These are phyloP conservation scores for Glyphotaelius pellucidus DNA, from an alignment of 2,888 invertebrate species.

Conservation along the genomic window DNA sequence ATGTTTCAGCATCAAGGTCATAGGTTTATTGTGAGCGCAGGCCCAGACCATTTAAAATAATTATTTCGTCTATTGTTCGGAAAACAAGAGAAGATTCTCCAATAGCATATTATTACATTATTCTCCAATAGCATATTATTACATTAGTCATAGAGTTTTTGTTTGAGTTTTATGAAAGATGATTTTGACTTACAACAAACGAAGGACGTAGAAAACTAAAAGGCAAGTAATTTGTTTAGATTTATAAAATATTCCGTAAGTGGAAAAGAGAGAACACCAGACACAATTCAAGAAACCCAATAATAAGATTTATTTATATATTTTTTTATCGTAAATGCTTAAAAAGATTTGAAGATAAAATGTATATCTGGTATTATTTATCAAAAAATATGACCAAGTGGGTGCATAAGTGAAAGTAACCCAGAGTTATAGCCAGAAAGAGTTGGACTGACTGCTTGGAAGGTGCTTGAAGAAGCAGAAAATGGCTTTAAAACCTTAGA, in stretches of 20 bases:
- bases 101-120: too few species aligned
- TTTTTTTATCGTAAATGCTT: too few species aligned
- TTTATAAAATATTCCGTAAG: not conserved
- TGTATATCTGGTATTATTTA: too few species aligned
- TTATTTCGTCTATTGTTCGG: not conserved
- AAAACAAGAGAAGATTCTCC: not conserved
- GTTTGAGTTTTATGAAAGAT: not conserved
- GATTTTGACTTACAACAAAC: not conserved
- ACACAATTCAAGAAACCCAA: not conserved
- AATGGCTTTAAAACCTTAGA: too few species aligned
- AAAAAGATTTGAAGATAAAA: too few species aligned
- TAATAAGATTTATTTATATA: not conserved
- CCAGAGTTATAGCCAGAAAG: too few species aligned
- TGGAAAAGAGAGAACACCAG: not conserved
- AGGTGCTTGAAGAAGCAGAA: too few species aligned
- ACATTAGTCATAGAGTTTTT: not conserved
- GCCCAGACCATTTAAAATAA: not conserved
- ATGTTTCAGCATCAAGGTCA: not conserved
- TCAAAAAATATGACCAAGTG: too few species aligned
- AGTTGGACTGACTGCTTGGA: too few species aligned
- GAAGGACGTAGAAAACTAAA: not conserved
- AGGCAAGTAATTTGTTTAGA: not conserved
- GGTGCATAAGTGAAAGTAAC: too few species aligned
- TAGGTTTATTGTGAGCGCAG: not conserved
- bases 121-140: too few species aligned